Percentiles rank a stretch among this genome's conserved stretches.
These are phyloP conservation scores for Rissa tridactyla DNA, from an alignment of 2,113 vertebrate genomes.

Conservation along the genomic window DNA sequence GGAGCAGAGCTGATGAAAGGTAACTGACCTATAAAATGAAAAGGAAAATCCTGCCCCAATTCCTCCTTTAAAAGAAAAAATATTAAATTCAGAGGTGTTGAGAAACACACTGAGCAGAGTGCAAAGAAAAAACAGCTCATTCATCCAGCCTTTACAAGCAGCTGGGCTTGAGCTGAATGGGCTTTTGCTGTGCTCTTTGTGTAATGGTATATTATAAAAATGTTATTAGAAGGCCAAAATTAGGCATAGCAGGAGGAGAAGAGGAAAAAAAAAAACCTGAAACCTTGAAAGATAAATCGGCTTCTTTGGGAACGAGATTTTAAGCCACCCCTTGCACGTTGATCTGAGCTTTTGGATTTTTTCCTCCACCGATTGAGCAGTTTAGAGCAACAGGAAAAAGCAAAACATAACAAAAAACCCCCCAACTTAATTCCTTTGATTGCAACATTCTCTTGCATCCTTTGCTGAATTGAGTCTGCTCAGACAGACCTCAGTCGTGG, in stretches of 20 bases:
- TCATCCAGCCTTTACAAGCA: slow-evolving; percentile 72
- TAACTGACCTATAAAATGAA: slow-evolving; percentile 3
- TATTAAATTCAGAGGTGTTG: slow-evolving; percentile 65
- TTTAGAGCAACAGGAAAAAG: slow-evolving; percentile 13
- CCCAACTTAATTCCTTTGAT: not conserved
- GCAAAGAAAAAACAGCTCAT: slow-evolving; percentile 38
- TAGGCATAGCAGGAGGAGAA: slow-evolving; percentile 62
- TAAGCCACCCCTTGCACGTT: not conserved
- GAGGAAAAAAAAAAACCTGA: not conserved
- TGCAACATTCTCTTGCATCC: not conserved
- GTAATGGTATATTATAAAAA: slow-evolving; percentile 70
- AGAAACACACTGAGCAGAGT: slow-evolving; percentile 56
- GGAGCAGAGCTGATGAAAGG: not conserved
- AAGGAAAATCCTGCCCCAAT: slow-evolving; percentile 25
- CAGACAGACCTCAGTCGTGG: not conserved
- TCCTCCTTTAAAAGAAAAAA: slow-evolving; percentile 8
- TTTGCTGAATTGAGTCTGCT: slow-evolving; percentile 4
- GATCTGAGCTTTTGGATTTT: not conserved
- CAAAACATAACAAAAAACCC: not conserved
- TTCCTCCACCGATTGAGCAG: slow-evolving; percentile 1
- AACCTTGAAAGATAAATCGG: slow-evolving; percentile 63
- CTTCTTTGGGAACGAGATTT: slow-evolving; percentile 50
- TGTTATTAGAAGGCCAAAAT: slow-evolving; percentile 69
- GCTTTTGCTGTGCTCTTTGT: slow-evolving; percentile 61
- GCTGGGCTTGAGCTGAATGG: slow-evolving; percentile 48